Evolutionary conservation across 2,113 vertebrate species (phyloP).

Genomic region (Limnothrissa miodon): DNA sequence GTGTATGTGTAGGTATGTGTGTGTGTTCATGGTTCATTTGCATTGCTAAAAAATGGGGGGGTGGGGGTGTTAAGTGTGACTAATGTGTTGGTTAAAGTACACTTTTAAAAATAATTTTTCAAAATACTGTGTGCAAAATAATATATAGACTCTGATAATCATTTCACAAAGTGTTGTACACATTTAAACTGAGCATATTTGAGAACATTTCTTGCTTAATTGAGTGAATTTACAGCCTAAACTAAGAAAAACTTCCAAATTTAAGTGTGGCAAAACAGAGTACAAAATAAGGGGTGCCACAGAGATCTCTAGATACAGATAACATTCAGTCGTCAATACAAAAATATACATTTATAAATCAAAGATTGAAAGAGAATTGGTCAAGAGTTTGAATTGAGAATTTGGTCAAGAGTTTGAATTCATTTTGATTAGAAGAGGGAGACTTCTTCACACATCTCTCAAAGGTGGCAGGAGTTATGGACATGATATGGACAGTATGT

Average conservation of each 20-base stretch:
- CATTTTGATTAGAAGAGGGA: too few species aligned
- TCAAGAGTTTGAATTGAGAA: too few species aligned
- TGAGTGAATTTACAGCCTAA: not conserved
- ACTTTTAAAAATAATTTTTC: not conserved
- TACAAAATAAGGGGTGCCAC: slow-evolving; percentile 24
- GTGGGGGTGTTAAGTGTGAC: too few species aligned
- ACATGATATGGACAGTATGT: too few species aligned
- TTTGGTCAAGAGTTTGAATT: too few species aligned
- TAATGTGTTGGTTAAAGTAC: too few species aligned
- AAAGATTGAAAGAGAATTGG: slow-evolving; percentile 11
- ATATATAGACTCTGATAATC: slow-evolving; percentile 1
- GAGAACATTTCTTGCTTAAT: not conserved
- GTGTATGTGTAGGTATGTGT: too few species aligned
- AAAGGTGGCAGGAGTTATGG: too few species aligned
- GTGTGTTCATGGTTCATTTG: too few species aligned
- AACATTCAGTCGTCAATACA: slow-evolving; percentile 49
- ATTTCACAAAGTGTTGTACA: not conserved
- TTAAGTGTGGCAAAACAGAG: slow-evolving; percentile 24
- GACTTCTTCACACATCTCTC: too few species aligned
- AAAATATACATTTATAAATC: slow-evolving; percentile 35
- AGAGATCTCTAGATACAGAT: slow-evolving; percentile 37
- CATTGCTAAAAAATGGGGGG: too few species aligned
- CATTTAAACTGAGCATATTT: not conserved
- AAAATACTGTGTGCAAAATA: slow-evolving; percentile 11
- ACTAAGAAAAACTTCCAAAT: slow-evolving; percentile 33